Base-by-base conservation (phyloP, 2,888 invertebrate species). In the Hypena proboscidalis region DNA sequence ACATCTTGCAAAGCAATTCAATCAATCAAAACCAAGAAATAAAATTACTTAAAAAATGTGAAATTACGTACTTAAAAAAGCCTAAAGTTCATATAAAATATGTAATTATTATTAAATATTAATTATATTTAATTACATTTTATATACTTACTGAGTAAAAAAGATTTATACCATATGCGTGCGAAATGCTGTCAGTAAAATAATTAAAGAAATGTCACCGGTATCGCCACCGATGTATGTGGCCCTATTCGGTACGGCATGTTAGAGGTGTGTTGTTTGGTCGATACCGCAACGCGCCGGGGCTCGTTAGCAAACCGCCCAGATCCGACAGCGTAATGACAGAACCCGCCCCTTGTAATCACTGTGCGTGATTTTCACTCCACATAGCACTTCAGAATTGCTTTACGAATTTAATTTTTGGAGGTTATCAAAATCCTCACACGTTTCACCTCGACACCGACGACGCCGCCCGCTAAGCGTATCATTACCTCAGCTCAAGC, bases 301-400 rank as follows among this genome's bases (percentile, higher is more conserved):
- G 37, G 68, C 84, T 85, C 77, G 81, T 86, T 85, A 85, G 44
- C 61, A 46, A 47, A 69, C 37, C 70, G 62, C 54, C 68, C 36
- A 40, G 36, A 43, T 34, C 68, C 70, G 83, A 83, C 83, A 73
- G 72, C 60, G 75, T 87, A 86, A 87, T 87, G 85, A 87, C 83
- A 85, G 78, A 62, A 57, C 71, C 72, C 85, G 83, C 86, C 86
- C 75, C 77, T 69, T 72, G 77, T 83, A 85, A 85, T 85, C 78
- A 76, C 62, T 58, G 62, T 69, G 69, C 73, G 74, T 76, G 83
- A 85, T 84, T 86, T 66, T 82, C 78, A 85, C 85, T 77, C 80
- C 70, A 82, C 81, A 84, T 86, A 78, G 80, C 84, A 84, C 85
- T 77, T 78, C 66, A 63, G 78, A 84, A 81, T 77, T 74, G 83